phyloP scores from a whole-genome alignment of 2,888 invertebrate species.

The Eretmocerus hayati region DNA sequence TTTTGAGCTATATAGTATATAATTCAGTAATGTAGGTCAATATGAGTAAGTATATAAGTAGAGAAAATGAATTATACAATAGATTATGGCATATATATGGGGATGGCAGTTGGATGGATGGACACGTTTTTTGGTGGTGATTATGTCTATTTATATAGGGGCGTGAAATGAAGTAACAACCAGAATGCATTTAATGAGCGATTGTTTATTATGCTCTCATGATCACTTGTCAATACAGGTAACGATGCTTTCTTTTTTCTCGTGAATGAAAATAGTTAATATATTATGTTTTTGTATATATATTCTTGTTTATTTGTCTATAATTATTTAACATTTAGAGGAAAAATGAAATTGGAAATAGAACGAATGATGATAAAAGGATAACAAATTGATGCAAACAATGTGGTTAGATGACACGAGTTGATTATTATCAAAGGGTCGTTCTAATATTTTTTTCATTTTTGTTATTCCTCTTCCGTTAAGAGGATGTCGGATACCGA shows the following conservation, averaged over 20 bases:
- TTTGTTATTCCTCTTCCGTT: constrained; percentile 4
- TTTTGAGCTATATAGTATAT: too few relatives aligned
- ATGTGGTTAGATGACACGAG: constrained; percentile 45
- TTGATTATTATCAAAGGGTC: constrained; percentile 25
- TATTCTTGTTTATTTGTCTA: constrained; percentile 26
- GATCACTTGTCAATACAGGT: constrained; percentile 49
- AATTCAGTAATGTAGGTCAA: too few relatives aligned
- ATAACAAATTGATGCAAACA: constrained; percentile 46
- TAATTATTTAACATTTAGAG: constrained; percentile 48
- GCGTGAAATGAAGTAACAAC: constrained; percentile 48
- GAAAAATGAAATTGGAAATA: constrained; percentile 33
- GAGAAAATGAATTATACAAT: not conserved
- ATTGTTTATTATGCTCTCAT: constrained; percentile 49
- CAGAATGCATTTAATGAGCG: constrained; percentile 49
- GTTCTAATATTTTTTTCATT: constrained; percentile 18
- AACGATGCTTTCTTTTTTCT: constrained; percentile 47
- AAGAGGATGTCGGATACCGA: too few relatives aligned
- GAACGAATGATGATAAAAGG: constrained; percentile 45
- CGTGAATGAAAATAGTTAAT: constrained; percentile 49
- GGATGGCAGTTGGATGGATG: constrained; percentile 27
- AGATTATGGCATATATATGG: constrained; percentile 16
- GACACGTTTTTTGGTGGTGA: constrained; percentile 22
- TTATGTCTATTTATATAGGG: constrained; percentile 41
- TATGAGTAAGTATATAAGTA: constrained; percentile 8
- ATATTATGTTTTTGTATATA: constrained; percentile 43